Conservation (phyloP, 1,140 invertebrate genomes). For the Pseudomyrmex dendroicus region DNA sequence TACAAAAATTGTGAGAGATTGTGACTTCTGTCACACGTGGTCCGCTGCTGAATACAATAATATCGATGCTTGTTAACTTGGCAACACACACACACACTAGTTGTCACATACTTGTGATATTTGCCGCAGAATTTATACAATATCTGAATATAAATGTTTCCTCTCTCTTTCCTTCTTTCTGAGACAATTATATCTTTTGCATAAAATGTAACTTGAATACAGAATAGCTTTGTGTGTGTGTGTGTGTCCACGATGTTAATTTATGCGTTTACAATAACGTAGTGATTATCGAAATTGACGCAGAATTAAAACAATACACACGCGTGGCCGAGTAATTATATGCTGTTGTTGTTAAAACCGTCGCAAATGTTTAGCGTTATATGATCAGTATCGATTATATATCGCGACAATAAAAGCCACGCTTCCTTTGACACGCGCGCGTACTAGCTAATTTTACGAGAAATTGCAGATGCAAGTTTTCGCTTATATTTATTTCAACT, state of each 20-base stretch:
- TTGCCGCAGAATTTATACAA: not conserved
- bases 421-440: too few species aligned
- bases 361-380: slow-evolving; percentile 4
- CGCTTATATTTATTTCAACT: not conserved
- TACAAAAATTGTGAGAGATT: not conserved
- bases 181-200: not conserved
- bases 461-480: too few species aligned
- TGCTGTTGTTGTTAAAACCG: slow-evolving; percentile 13
- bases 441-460: too few species aligned
- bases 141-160: too few species aligned
- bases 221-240: not conserved
- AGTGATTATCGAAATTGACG: slow-evolving; percentile 26
- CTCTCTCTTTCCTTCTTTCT: too few species aligned
- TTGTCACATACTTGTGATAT: not conserved
- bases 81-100: too few species aligned
- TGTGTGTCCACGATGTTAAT: not conserved
- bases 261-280: slow-evolving; percentile 19
- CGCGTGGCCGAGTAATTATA: not conserved
- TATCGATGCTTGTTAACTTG: too few species aligned
- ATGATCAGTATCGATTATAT: too few species aligned
- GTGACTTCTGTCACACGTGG: not conserved
- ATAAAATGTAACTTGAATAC: slow-evolving; percentile 5
- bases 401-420: too few species aligned
- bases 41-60: not conserved
- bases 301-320: slow-evolving; percentile 23